A percentile compares a stretch with the other conserved stretches of the same genome.
Conservation (phyloP, 2,888 invertebrate genomes). For the Apotomis turbidana region DNA sequence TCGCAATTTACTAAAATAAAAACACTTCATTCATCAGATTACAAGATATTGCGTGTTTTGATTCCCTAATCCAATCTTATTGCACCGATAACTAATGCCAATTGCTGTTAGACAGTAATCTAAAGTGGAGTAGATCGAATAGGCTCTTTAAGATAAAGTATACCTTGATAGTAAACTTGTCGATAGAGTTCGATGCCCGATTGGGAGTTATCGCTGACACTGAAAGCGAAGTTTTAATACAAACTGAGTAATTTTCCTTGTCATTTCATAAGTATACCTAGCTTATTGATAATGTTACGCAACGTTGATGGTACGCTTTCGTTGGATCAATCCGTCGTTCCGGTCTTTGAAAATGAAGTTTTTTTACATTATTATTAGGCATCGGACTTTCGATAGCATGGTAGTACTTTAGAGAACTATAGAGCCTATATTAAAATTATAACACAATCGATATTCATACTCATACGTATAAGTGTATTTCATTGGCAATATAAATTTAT, state of each 20-base stretch:
- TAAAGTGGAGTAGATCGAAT: conserved; percentile 49
- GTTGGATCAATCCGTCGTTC: neutral
- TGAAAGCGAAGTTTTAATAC: conserved; percentile 58
- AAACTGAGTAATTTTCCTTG: conserved; percentile 40
- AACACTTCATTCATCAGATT: too few relatives aligned
- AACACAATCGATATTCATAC: too few relatives aligned
- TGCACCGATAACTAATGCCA: conserved; percentile 27
- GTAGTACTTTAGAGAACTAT: too few relatives aligned
- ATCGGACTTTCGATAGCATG: too few relatives aligned
- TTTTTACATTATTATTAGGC: too few relatives aligned
- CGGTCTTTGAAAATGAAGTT: too few relatives aligned
- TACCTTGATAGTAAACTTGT: conserved; percentile 80
- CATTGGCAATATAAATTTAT: too few relatives aligned
- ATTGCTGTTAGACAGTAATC: conserved; percentile 44
- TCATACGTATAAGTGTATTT: too few relatives aligned
- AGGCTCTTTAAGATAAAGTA: conserved; percentile 50
- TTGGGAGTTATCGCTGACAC: conserved; percentile 66
- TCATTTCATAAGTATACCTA: conserved; percentile 8
- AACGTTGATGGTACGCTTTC: conserved; percentile 10
- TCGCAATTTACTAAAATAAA: too few relatives aligned
- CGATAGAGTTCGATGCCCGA: conserved; percentile 71
- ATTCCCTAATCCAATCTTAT: conserved; percentile 23
- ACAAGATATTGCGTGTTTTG: conserved; percentile 19
- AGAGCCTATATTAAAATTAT: too few relatives aligned
- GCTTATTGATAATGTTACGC: conserved; percentile 14